A percentile compares a stretch with the other conserved stretches of the same genome.
These are phyloP conservation scores for Ryuthela nishihirai DNA, from an alignment of 2,888 invertebrate genomes.

Conservation along the genomic window DNA sequence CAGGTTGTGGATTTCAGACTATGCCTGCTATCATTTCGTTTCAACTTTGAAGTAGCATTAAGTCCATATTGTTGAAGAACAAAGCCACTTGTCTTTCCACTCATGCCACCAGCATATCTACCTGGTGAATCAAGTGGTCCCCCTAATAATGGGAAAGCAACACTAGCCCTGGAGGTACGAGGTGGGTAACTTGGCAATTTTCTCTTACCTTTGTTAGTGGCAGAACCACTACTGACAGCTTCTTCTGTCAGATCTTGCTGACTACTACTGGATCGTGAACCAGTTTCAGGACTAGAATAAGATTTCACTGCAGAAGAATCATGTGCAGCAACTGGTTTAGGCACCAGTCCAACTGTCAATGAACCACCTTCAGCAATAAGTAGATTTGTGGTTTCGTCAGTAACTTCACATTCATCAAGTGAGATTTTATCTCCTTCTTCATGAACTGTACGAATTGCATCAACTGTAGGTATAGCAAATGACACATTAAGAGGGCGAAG, in stretches of 20 bases:
- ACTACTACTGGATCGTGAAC: constrained; percentile 32
- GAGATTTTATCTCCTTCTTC: constrained; percentile 44
- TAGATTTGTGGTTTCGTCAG: constrained; percentile 68
- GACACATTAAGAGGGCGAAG: constrained; percentile 68
- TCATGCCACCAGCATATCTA: constrained; percentile 37
- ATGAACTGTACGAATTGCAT: constrained; percentile 36
- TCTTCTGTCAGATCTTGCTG: constrained; percentile 39
- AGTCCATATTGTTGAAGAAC: constrained; percentile 37
- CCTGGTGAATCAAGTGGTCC: constrained; percentile 41
- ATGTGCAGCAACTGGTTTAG: constrained; percentile 13
- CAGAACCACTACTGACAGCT: constrained; percentile 35
- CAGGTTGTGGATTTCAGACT: constrained; percentile 49
- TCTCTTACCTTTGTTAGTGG: constrained; percentile 34
- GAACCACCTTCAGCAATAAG: constrained; percentile 57
- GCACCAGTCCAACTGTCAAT: constrained; percentile 29
- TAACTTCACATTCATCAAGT: constrained; percentile 62
- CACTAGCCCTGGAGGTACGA: constrained; percentile 69
- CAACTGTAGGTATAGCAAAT: constrained; percentile 63
- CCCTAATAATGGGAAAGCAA: constrained; percentile 67
- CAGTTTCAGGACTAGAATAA: constrained; percentile 37
- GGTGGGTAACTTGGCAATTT: constrained; percentile 56
- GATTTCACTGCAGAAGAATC: constrained; percentile 22
- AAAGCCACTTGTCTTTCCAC: constrained; percentile 39
- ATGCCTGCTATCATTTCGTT: constrained; percentile 47
- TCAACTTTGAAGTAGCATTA: constrained; percentile 37